Percentiles rank a stretch among this genome's conserved stretches.
Evolutionary conservation across 2,797 vertebrate species (phyloP).

Genomic region (Megalops cyprinoides): DNA sequence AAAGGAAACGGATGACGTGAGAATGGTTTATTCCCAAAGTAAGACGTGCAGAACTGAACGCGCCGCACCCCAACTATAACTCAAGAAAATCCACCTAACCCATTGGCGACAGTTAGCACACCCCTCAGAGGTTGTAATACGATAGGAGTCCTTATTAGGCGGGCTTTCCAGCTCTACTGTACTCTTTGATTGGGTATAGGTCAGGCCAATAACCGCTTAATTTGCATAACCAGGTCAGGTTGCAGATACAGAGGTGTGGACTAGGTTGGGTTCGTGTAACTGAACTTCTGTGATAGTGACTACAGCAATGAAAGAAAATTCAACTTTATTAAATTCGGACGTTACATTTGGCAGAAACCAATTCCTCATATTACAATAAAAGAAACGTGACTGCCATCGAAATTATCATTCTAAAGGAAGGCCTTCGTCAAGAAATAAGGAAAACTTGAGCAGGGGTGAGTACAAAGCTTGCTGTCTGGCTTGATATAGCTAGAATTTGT

Average conservation of each 20-base stretch:
- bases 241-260: constrained; percentile 77
- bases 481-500: not conserved
- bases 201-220: constrained; percentile 20
- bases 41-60: constrained; percentile 97
- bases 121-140: constrained; percentile 53
- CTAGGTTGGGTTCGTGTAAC: constrained; percentile 72
- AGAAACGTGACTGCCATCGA: not conserved
- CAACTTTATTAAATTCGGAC: constrained; percentile 59
- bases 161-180: accelerated
- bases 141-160: constrained; percentile 45
- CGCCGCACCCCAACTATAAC: constrained; percentile 84
- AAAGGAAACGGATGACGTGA: constrained; percentile 43
- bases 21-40: constrained; percentile 86
- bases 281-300: constrained; percentile 72
- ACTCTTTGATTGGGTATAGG: constrained; percentile 59
- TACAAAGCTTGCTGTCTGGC: constrained; percentile 12
- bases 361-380: not conserved
- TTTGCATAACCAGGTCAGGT: constrained; percentile 82
- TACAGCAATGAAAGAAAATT: constrained; percentile 50
- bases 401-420: constrained; percentile 28
- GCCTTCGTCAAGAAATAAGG: constrained; percentile 38
- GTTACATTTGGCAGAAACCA: constrained; percentile 44
- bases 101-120: constrained; percentile 32
- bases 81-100: constrained; percentile 41
- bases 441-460: constrained; percentile 76